phyloP scores from a whole-genome alignment of 2,113 vertebrate species.

The Solenodon paradoxus region DNA sequence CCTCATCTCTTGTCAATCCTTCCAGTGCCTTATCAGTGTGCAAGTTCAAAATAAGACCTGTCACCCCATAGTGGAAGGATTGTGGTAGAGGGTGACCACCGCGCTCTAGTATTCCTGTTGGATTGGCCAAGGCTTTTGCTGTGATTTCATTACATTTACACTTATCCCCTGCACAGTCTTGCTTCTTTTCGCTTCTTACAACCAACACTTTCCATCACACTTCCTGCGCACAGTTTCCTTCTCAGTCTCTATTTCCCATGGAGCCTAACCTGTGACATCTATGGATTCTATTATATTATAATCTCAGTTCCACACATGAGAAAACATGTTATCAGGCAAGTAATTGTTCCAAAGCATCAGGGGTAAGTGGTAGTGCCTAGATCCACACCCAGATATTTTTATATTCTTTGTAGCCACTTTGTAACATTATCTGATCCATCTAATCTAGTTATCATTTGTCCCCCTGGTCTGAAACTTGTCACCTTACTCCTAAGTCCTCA shows the following conservation, averaged over 20 bases:
- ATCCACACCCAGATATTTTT: not conserved
- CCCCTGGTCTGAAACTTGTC: not conserved
- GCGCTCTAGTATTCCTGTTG: not conserved
- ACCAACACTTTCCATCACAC: not conserved
- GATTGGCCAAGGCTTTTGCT: not conserved
- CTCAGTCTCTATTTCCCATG: not conserved
- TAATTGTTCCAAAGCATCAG: not conserved
- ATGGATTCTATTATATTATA: not conserved
- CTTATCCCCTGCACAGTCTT: not conserved
- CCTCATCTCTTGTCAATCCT: not conserved
- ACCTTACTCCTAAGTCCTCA: not conserved
- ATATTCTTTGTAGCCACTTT: not conserved
- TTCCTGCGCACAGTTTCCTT: not conserved
- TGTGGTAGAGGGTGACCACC: rapidly evolving
- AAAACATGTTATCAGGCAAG: not conserved
- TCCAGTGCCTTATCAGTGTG: not conserved
- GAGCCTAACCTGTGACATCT: not conserved
- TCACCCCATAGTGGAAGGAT: not conserved
- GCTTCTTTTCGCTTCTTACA: not conserved
- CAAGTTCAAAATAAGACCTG: not conserved
- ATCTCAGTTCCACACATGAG: not conserved
- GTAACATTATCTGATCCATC: not conserved
- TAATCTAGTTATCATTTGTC: not conserved
- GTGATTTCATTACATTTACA: not conserved
- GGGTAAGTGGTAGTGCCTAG: not conserved